These are phyloP conservation scores for Phasia obesa DNA, from an alignment of 2,888 invertebrate species.

Conservation along the genomic window DNA sequence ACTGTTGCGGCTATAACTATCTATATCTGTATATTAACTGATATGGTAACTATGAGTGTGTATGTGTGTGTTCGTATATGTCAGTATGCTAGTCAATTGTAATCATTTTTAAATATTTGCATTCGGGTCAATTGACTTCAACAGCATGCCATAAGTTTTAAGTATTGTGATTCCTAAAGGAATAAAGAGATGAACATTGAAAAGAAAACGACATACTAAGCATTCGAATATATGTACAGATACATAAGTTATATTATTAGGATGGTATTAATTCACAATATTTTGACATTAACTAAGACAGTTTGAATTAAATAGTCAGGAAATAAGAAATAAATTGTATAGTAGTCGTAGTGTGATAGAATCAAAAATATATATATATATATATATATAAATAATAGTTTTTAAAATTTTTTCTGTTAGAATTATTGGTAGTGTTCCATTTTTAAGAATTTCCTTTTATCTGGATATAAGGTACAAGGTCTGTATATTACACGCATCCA, in stretches of 20 bases:
- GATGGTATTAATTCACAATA: background rate
- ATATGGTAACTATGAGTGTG: background rate
- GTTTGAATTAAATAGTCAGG: too few relatives aligned
- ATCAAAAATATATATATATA: too few relatives aligned
- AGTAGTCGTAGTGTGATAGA: too few relatives aligned
- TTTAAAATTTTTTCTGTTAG: too few relatives aligned
- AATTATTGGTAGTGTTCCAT: too few relatives aligned
- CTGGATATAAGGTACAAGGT: too few relatives aligned
- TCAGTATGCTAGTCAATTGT: conserved; percentile 55
- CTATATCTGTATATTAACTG: background rate
- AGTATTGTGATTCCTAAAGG: conserved; percentile 58
- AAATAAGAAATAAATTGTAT: too few relatives aligned
- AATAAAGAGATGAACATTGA: conserved; percentile 23
- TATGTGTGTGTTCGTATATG: conserved; percentile 14
- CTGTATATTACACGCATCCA: too few relatives aligned
- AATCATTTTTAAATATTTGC: conserved; percentile 69
- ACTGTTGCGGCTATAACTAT: conserved; percentile 3
- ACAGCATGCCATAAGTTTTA: conserved; percentile 62
- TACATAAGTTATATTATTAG: background rate
- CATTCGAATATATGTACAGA: background rate
- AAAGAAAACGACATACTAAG: conserved; percentile 27
- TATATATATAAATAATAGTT: too few relatives aligned
- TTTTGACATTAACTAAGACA: too few relatives aligned
- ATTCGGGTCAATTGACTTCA: conserved; percentile 71
- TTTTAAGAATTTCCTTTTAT: too few relatives aligned